Evolutionary conservation across 1,140 invertebrate species (phyloP).

Genomic region (Arctopsyche grandis): DNA sequence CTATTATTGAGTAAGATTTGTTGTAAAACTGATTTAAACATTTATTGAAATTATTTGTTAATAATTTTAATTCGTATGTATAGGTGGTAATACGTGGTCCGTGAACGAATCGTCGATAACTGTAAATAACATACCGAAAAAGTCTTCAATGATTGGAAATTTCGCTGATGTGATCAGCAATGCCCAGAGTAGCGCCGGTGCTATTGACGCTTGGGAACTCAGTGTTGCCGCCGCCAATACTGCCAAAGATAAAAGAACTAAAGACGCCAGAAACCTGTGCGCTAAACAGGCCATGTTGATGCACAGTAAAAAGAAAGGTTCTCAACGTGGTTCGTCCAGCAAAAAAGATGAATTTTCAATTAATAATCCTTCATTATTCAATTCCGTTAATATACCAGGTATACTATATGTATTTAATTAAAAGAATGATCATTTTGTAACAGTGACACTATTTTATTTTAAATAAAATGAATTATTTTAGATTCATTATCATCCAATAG

Average conservation of each 20-base stretch:
- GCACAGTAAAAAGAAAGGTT: slow-evolving; percentile 42
- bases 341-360: slow-evolving; percentile 47
- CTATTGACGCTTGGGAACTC: slow-evolving; percentile 67
- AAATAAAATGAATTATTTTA: slow-evolving; percentile 44
- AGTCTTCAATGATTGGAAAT: not conserved
- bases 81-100: slow-evolving; percentile 39
- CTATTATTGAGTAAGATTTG: slow-evolving; percentile 60
- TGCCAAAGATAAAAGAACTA: slow-evolving; percentile 84
- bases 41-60: not conserved
- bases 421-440: not conserved
- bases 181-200: slow-evolving; percentile 56
- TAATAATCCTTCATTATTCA: slow-evolving; percentile 35
- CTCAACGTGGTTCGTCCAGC: not conserved
- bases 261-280: slow-evolving; percentile 75
- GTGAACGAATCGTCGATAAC: slow-evolving; percentile 1
- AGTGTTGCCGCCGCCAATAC: slow-evolving; percentile 83
- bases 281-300: slow-evolving; percentile 59
- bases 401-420: not conserved
- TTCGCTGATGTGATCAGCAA: slow-evolving; percentile 33
- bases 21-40: not conserved
- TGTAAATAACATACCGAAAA: not conserved
- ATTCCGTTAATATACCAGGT: slow-evolving; percentile 45
- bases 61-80: not conserved
- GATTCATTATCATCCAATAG: slow-evolving; percentile 45
- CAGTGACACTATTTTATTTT: slow-evolving; percentile 12